Base-by-base conservation (phyloP, 1,140 invertebrate species). In the Stegodyphus dumicola region DNA sequence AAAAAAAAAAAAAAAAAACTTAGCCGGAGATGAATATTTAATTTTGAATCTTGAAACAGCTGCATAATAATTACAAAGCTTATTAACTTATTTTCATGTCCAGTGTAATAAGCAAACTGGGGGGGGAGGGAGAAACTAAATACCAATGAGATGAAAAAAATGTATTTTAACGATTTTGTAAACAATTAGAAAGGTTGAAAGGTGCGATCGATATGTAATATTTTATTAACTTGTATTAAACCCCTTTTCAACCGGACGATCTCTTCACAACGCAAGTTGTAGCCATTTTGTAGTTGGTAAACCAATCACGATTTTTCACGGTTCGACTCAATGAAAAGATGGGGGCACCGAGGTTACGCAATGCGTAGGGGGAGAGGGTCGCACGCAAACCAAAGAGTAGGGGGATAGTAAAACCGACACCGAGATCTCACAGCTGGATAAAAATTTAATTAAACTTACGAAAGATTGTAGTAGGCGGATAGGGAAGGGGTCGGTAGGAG, bases 381-480 rank as follows among this genome's bases (percentile, higher is more conserved):
- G 33, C 18, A 70, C 66, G 51, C 51, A 69, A 52, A 80, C 18
- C 60, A 60, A 80, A 80, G 60, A 56, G 66, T 49, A 52, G 51
- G 77, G 77, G 77, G 66, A 66, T 56, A n/a, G 65, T 48, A 80
- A 70, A 48, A 54, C 51, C 11, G 69, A 80, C 77, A 54, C 60
- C 54, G 49, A 74, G 79, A 74, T 74, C 70, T 81, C 79, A 65
- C 79, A 81, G 79, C 79, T 74, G 79, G 79, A 81, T 81, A 81
- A 81, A 81, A 81, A 81, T 74, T 80, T 81, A 81, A 81, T 81
- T 73, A 81, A 81, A 81, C 70, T 81, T 81, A 66, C 56, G 79
- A 81, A 71, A 81, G 79, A 81, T 74, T 48, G 56, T 60, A 74
- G 79, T 81, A 81, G 79, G 79, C 17, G 69, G 79, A 74, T 64